Base-by-base conservation (phyloP, 1,140 invertebrate species). In the Phocides pigmalion region DNA sequence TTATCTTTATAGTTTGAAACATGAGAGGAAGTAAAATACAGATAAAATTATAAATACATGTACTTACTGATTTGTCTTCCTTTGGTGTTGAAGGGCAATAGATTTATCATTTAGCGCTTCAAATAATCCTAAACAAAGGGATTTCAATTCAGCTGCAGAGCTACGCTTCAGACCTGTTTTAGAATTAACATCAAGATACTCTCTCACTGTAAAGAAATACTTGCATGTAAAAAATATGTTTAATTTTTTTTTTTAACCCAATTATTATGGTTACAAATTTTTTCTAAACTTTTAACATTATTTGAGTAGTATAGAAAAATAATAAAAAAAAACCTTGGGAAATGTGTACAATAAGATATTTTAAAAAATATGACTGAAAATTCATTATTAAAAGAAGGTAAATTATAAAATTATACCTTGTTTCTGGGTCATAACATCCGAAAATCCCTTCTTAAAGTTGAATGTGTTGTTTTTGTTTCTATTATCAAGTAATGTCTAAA, bases 41-140 rank as follows among this genome's bases (percentile, higher is more conserved):
- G 9, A 49, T 37, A 32, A 46, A 51, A 61, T 14, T 44, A 3
- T 9, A 5, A 54, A 46, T 12, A 35, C 12, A n/a, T 37, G 11
- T 69, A 78, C 83, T 64, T 78, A 92, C 91, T 88, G 90, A 63
- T 92, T 97, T 0, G 96, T 95, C 92, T 97, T 97, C 69, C 95
- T 95, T 75, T 97, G 96, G 90, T 97, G 96, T 42, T 94, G 94
- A 2, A 97, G 80, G 8, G 96, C 96, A 22, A 97, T 86, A 37
- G 95, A 96, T 92, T 97, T 97, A 80, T 97, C 97, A 87, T 96
- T 96, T 9, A 97, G 90, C 25, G 96, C 94, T 83, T 98, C 97
- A 59, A 97, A 92, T 8, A 97, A 86, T 11, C 96, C 95, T 41
- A 95, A 89, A 68, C 96, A 96, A 11, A 97, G 80, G 3, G 94